A percentile compares a stretch with the other conserved stretches of the same genome.
Evolutionary conservation across 1,140 invertebrate species (phyloP).

Genomic region (Trichonephila clavipes): DNA sequence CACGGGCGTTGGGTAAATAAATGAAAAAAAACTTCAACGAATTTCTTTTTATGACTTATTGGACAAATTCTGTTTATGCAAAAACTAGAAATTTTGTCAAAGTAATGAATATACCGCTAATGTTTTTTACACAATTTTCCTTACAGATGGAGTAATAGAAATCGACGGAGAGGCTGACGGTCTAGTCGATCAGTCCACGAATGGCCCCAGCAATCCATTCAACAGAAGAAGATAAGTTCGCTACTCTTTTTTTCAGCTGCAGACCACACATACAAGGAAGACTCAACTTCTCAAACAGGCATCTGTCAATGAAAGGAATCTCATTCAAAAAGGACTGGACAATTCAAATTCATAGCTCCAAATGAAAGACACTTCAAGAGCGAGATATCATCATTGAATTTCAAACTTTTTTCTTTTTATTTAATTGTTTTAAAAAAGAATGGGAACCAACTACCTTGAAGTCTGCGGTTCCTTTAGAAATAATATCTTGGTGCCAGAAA

Average conservation of each 20-base stretch:
- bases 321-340: slow-evolving; percentile 23
- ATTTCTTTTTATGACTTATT: too few relatives aligned
- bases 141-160: slow-evolving; percentile 73
- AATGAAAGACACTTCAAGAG: neutral
- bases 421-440: neutral
- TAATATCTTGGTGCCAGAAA: slow-evolving; percentile 32
- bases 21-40: too few relatives aligned
- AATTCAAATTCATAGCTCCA: neutral
- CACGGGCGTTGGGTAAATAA: too few relatives aligned
- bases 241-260: neutral
- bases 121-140: neutral
- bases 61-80: too few relatives aligned
- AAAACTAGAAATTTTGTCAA: too few relatives aligned
- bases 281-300: neutral
- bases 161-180: slow-evolving; percentile 76
- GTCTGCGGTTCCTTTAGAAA: slow-evolving; percentile 29
- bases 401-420: slow-evolving; percentile 9
- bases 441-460: neutral
- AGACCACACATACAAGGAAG: neutral
- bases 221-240: slow-evolving; percentile 75
- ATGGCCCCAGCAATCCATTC: slow-evolving; percentile 77
- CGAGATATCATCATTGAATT: slow-evolving; percentile 24
- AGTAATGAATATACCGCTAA: too few relatives aligned
- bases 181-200: slow-evolving; percentile 76
- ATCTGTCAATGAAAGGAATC: neutral